Conservation (phyloP, 2,888 invertebrate species). For the Cactoblastis cactorum region DNA sequence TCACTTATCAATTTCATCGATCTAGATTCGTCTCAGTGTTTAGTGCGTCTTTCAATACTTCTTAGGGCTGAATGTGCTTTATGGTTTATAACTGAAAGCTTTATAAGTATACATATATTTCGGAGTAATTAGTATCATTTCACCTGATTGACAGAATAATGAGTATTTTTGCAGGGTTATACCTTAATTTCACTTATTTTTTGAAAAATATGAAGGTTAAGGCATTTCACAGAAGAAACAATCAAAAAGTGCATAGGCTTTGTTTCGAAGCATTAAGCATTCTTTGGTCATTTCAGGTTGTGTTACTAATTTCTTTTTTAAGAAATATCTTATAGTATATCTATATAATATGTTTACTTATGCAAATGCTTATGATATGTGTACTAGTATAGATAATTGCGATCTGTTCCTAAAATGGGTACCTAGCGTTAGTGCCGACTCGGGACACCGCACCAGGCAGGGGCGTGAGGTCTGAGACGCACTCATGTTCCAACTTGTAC, state of each 20-base stretch:
- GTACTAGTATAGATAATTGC: slow-evolving; percentile 55
- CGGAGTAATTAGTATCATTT: slow-evolving; percentile 3
- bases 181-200: too few species aligned
- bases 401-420: slow-evolving; percentile 78
- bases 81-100: neutral
- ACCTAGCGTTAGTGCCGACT: slow-evolving; percentile 37
- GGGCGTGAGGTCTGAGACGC: slow-evolving; percentile 5
- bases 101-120: neutral
- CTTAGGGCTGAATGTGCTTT: neutral
- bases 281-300: neutral
- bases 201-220: too few species aligned
- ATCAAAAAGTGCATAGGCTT: too few species aligned
- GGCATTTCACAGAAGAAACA: too few species aligned
- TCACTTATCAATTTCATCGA: neutral
- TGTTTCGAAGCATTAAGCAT: too few species aligned
- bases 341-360: slow-evolving; percentile 12
- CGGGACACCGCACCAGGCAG: slow-evolving; percentile 34
- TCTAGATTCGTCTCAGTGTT: slow-evolving; percentile 14
- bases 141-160: too few species aligned
- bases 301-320: neutral
- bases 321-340: neutral
- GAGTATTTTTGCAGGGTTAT: too few species aligned
- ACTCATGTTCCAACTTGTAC: slow-evolving; percentile 17
- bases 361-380: slow-evolving; percentile 35
- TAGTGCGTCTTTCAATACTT: slow-evolving; percentile 9